Base-by-base conservation (phyloP, 2,888 invertebrate species). In the Sarcophaga variegata region DNA sequence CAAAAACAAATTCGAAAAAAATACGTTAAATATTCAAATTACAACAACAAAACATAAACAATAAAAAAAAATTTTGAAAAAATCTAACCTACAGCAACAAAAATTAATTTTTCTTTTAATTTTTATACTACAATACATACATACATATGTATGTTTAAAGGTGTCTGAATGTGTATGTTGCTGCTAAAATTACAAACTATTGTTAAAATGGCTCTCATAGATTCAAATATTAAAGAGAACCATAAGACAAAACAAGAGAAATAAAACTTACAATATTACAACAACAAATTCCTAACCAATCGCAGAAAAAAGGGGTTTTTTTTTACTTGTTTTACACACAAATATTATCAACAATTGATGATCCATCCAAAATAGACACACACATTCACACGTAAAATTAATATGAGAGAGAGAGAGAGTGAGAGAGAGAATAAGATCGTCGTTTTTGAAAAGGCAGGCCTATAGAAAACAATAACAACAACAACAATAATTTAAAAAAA, bases 11-110 rank as follows among this genome's bases (percentile, higher is more conserved):
- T 37, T 27, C 27, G 27, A 59, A 59, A 64, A 54, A 47, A 62
- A 74, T 10, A 63, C 10, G 14, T 25, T 12, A 37, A 67, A 81
- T 54, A 63, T 37, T 69, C 37, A 47, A 81, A 75, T 37, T 37
- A 37, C 37, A 37, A 37, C 37, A 69, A 66, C 5, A 20, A 54
- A 37, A 27, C 4, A 62, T 59, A 59, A 17, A n/a, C 12, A 25
- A 17, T 27, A 59, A 59, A 27, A 64, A 27, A 47, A 62, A 74
- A 37, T 47, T 20, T 17, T 25, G 17, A 37, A 47, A 81, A 75
- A 63, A 49, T 69, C 37, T 45, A 81, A 75, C 81, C 81, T 75
- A 81, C 69, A 81, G 54, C 81, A 81, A 70, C 62, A 75, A 20
- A 6, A 63, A 27, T 80, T 25, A 0, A 64, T 37, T n/a, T 47